Evolutionary conservation across 2,113 vertebrate species (phyloP), one percentile per base, ranked within the genome.

Genomic region (Salvelinus fontinalis): DNA sequence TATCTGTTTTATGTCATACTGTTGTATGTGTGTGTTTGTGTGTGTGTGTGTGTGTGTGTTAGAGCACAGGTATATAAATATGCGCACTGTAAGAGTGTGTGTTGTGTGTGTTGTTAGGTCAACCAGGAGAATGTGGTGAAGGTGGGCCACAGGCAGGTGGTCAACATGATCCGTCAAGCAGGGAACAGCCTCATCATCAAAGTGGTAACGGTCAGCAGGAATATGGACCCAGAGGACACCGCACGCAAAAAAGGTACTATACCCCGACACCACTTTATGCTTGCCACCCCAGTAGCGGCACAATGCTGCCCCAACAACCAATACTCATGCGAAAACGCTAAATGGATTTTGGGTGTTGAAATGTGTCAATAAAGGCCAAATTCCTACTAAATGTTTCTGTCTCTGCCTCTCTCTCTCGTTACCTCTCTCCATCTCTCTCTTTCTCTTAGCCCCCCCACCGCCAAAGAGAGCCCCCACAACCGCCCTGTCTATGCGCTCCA

Each of bases 101-200:
- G 24, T 64, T 70, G 67, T 70, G 67, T 22, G 39, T 70, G 67
- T 69, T 31, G 18, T 18, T 20, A 99, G 98, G 97, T 99, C n/a
- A 99, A 99, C 86, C 96, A 95, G 83, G 97, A 99, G 86, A 99
- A 98, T 0, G 97, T 99, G 74, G 96, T 99, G 85, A 99, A 99
- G 90, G 96, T 99, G 64, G 98, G 98, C 75, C 98, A 99, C 93
- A 93, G 98, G 79, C 98, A 99, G 90, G 98, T 99, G 89, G 98
- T 99, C 87, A 97, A 95, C 91, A 98, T 99, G 97, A 99, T 99
- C 85, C 95, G 97, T 24, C 95, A 97, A 75, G 98, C 97, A 48
- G 96, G 96, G 7, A 99, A 97, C 87, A 95, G 96, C 81, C 95
- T 99, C 1, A 81, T 97, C 76, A 96, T 99, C 78, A 99, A 99